Percentiles rank a stretch among this genome's conserved stretches.
phyloP scores from a whole-genome alignment of 2,888 invertebrate genomes.

The Hermaeophaga mercurialis region DNA sequence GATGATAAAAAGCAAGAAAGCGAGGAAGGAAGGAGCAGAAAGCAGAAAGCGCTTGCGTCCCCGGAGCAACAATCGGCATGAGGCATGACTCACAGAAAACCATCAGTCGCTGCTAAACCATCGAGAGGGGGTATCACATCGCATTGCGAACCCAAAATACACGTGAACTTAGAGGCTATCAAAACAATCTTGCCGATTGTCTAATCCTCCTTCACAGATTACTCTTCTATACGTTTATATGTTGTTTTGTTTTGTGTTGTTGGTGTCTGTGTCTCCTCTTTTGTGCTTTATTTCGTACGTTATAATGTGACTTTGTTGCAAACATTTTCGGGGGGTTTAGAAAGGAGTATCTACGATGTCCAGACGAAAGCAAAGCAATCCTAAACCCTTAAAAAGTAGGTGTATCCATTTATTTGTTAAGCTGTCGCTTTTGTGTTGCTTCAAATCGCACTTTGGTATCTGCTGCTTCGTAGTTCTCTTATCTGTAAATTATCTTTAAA shows the following conservation, averaged over 20 bases:
- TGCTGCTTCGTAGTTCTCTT: conserved; percentile 1
- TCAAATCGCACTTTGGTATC: not conserved
- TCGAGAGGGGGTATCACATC: conserved; percentile 42
- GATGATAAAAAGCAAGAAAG: conserved; percentile 42
- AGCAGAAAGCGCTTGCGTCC: conserved; percentile 37
- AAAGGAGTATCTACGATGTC: conserved; percentile 68
- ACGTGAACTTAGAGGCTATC: conserved; percentile 44
- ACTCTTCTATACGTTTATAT: conserved; percentile 30
- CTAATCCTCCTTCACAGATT: conserved; percentile 28
- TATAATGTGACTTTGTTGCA: conserved; percentile 45
- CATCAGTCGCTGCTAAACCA: conserved; percentile 47
- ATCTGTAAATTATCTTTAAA: conserved; percentile 6
- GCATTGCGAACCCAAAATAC: conserved; percentile 35
- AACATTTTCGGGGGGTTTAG: conserved; percentile 63
- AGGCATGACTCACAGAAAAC: conserved; percentile 30
- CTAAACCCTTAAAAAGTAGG: conserved; percentile 94
- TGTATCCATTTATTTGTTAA: conserved; percentile 50
- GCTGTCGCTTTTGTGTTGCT: conserved; percentile 13
- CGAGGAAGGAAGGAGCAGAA: too few relatives aligned
- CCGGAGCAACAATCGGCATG: conserved; percentile 47
- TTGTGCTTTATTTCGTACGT: conserved; percentile 38
- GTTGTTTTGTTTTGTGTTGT: conserved; percentile 41
- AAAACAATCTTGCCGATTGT: conserved; percentile 35
- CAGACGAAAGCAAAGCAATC: conserved; percentile 94
- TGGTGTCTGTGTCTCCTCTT: conserved; percentile 41